Evolutionary conservation across 1,140 invertebrate species (phyloP), one percentile per base, ranked within the genome.

Genomic region (Drosophila sp.): DNA sequence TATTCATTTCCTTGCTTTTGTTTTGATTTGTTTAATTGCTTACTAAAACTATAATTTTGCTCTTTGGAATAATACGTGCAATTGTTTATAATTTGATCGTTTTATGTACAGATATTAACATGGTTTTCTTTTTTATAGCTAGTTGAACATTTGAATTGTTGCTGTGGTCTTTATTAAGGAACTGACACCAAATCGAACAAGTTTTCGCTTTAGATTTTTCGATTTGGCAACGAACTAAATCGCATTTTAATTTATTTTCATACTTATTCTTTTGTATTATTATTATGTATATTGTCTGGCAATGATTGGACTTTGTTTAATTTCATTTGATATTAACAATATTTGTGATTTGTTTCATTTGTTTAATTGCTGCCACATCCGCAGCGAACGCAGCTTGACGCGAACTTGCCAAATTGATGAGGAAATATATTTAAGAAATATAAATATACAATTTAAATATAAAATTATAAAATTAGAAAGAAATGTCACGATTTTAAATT

Each of bases 101-200:
- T 34, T 54, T 78, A 86, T 86, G 14, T 74, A 87, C 82, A 78
- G 63, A 50, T 82, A 78, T 87, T 86, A 74, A 80, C 82, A 86
- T 46, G 73, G 58, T 58, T 56, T 25, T 21, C 7, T 29, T 61
- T 65, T 69, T 72, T 75, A 54, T 41, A 62, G 51, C 74, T 84
- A 84, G 46, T 74, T 87, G 57, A 84, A 86, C 78, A 87, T 84
- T 80, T 80, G 14, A 58, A 76, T 62, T 80, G 51, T 72, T 67
- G 50, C 46, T 32, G 32, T 72, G 61, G 36, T 66, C 65, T 43
- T 18, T 32, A 36, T 45, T 27, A 56, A 50, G 51, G 66, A 70
- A 70, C 66, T 46, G 34, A 40, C 32, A 32, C 16, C 57, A 59
- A 59, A 46, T 25, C 57, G 57, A 59, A 48, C n/a, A 29, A 21